Evolutionary conservation across 1,140 invertebrate species (phyloP), one percentile per base, ranked within the genome.

Genomic region (Drosophila santomea): DNA sequence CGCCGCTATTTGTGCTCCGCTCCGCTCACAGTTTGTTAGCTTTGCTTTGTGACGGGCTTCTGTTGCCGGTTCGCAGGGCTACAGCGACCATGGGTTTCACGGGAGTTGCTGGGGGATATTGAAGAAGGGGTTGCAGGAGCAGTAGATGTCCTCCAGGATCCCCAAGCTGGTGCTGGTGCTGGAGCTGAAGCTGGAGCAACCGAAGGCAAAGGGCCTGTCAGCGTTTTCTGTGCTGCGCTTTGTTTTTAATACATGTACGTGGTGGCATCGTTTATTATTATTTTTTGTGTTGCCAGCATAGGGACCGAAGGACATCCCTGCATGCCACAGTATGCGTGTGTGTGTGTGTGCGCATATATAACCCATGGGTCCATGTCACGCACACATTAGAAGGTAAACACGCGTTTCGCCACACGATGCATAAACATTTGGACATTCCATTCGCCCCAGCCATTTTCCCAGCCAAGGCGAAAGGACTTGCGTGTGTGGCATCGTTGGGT

Each of bases 181-280:
- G 32, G 12, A 12, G 38, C 38, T 23, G 20, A 32, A 66, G 69
- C 25, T 47, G 60, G 25, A 61, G 60, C 48, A 60, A 51, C 45
- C 57, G 43, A 76, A 80, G 78, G 63, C 64, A 75, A 78, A 66
- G 64, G 68, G 78, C 76, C 66, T 76, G 83, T 89, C 73, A 88
- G 80, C 76, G 73, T 89, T 84, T 88, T 78, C 80, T 83, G 52
- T 28, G 67, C 48, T 88, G 60, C 73, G 84, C 80, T 89, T 88
- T 88, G 83, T 86, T 86, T 88, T 86, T 88, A 86, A 86, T 86
- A 88, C 83, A 60, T 88, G 75, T 86, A 86, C 83, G 83, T 86
- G 83, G 83, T 66, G 83, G 73, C 79, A 86, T 88, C 83, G 77
- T 86, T 88, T 86, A 88, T 86, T 75, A 75, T 74, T 75, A 62